Conservation (phyloP, 2,797 vertebrate species). For the Clarias fuscus region DNA sequence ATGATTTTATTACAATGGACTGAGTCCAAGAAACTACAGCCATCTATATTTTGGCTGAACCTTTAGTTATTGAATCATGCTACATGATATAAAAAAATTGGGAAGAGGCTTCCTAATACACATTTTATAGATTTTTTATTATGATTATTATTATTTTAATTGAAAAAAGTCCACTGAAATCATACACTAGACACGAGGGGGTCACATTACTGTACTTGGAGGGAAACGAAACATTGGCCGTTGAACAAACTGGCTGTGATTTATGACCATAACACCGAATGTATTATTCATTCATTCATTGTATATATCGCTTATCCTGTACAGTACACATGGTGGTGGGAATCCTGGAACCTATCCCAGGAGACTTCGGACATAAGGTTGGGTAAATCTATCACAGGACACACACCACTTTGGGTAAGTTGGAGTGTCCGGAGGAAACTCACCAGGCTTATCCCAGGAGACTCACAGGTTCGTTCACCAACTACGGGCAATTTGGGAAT, state of each 20-base stretch:
- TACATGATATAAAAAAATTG: background rate
- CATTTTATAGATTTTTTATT: background rate
- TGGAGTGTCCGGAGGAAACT: too few species aligned
- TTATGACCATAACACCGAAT: background rate
- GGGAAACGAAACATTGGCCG: background rate
- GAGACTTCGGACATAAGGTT: too few species aligned
- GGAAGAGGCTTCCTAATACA: background rate
- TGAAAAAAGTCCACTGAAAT: background rate
- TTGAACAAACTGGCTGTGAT: background rate
- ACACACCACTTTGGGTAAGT: too few species aligned
- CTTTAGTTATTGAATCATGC: background rate
- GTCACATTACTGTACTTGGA: background rate
- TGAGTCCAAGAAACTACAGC: background rate
- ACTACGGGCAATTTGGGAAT: too few species aligned
- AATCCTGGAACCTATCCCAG: too few species aligned
- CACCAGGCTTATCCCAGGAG: too few species aligned
- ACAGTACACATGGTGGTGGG: too few species aligned
- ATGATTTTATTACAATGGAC: conserved; percentile 14
- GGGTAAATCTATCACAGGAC: too few species aligned
- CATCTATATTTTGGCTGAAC: conserved; percentile 21
- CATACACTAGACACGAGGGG: background rate
- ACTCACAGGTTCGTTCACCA: too few species aligned
- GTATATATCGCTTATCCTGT: too few species aligned
- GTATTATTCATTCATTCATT: background rate
- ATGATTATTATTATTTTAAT: too few species aligned